Percentiles rank a stretch among this genome's conserved stretches.
Evolutionary conservation across 2,797 vertebrate genomes (phyloP).

Genomic region (Sus cebifrons): DNA sequence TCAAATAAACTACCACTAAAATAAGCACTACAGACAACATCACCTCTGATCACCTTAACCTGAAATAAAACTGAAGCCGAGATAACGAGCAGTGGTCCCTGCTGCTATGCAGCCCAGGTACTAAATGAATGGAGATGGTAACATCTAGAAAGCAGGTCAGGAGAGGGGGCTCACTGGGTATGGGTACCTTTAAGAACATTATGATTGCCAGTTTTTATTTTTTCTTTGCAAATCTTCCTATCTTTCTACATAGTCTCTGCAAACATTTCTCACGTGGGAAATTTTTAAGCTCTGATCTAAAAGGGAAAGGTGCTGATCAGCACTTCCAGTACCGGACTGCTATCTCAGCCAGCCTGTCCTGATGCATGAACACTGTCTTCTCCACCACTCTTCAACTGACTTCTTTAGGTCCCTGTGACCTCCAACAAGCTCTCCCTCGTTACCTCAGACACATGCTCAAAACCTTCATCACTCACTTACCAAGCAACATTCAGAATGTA

Average conservation of each 20-base stretch:
- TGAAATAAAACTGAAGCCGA: background rate
- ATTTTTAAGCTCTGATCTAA: background rate
- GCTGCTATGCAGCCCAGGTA: too few relatives aligned
- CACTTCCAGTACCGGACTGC: background rate
- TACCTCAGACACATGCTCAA: constrained; percentile 50
- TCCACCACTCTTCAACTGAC: background rate
- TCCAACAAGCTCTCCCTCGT: constrained; percentile 27
- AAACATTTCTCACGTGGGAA: background rate
- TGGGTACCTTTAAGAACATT: background rate
- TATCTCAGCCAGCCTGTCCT: background rate
- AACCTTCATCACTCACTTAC: constrained; percentile 76
- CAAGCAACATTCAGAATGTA: constrained; percentile 44
- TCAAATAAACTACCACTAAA: constrained; percentile 31
- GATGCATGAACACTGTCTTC: background rate
- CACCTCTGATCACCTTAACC: background rate
- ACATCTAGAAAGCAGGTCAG: background rate
- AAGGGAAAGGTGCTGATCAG: background rate
- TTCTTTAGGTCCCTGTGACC: constrained; percentile 57
- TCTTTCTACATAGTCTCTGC: background rate
- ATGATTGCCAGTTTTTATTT: background rate
- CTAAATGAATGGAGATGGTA: background rate
- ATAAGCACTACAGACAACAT: background rate
- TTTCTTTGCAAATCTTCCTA: background rate
- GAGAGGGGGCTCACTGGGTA: background rate
- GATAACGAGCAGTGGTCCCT: background rate